Evolutionary conservation across 2,797 vertebrate genomes (phyloP).

Genomic region (Agapornis canus): DNA sequence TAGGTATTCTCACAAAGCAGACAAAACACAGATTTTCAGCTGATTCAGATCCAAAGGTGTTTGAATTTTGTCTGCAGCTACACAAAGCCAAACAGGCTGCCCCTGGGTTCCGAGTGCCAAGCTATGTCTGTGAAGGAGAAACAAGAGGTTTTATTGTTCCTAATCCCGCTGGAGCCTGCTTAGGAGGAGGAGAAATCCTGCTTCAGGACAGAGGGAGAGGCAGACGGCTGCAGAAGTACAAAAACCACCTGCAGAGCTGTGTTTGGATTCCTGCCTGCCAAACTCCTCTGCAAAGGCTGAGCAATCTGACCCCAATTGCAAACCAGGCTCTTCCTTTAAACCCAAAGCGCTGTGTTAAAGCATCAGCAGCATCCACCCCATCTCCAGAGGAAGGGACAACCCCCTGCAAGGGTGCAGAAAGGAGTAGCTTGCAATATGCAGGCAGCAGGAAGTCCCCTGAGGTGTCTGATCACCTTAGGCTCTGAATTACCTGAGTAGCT

Average conservation of each 20-base stretch:
- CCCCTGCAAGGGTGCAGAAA: not conserved
- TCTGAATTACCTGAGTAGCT: not conserved
- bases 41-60: not conserved
- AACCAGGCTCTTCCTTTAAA: not conserved
- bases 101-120: not conserved
- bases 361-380: not conserved
- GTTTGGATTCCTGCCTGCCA: not conserved
- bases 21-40: not conserved
- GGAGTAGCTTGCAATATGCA: not conserved
- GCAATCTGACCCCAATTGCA: not conserved
- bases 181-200: not conserved
- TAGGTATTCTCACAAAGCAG: not conserved
- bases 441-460: not conserved
- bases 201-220: not conserved
- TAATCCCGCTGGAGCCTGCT: not conserved
- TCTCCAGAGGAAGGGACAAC: not conserved
- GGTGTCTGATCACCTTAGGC: not conserved
- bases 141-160: not conserved
- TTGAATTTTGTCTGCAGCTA: not conserved
- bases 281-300: not conserved
- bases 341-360: accelerated
- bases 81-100: not conserved
- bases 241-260: not conserved
- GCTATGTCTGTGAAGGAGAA: slow-evolving; percentile 1
- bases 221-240: not conserved